phyloP scores from a whole-genome alignment of 2,113 vertebrate genomes.

The Motacilla tschutschensis region DNA sequence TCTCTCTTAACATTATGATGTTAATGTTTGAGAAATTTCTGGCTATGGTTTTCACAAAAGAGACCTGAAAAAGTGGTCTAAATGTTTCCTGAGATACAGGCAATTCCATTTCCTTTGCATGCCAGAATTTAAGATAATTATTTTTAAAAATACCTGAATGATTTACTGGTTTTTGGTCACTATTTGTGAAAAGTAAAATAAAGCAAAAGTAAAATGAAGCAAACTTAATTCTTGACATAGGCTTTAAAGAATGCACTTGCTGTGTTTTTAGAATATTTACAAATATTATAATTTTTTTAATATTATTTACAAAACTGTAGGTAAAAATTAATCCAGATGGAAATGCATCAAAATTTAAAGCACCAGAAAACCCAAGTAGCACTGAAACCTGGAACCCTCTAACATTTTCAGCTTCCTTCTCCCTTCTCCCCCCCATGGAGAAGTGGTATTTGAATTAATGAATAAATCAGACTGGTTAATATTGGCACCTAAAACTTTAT shows the following conservation, averaged over 20 bases:
- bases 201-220: background rate
- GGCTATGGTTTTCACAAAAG: background rate
- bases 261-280: background rate
- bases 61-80: background rate
- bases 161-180: background rate
- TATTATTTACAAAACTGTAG: background rate
- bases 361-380: background rate
- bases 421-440: accelerated
- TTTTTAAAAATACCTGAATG: background rate
- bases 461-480: background rate
- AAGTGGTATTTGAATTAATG: background rate
- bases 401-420: background rate
- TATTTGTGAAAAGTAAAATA: background rate
- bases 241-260: background rate
- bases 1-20: background rate
- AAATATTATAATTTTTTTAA: background rate
- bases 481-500: background rate
- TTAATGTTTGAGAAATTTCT: background rate
- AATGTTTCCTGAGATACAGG: background rate
- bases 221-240: background rate
- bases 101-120: background rate
- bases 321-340: background rate
- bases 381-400: background rate
- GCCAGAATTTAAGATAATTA: background rate
- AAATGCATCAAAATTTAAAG: background rate